Conservation (phyloP, 2,797 vertebrate species). For the Heliangelus exortis region DNA sequence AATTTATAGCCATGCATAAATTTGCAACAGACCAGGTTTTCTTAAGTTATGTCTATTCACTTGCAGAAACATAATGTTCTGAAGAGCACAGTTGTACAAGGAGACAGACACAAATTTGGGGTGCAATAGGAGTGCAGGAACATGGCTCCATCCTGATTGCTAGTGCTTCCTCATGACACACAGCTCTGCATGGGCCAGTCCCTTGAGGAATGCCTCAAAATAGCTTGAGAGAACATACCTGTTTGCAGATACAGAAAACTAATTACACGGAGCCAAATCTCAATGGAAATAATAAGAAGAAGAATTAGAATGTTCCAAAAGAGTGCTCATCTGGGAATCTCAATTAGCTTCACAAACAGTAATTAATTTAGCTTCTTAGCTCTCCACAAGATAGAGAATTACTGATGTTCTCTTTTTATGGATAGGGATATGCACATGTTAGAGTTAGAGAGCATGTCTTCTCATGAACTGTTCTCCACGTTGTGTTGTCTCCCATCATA, state of each 20-base stretch:
- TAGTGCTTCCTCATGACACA: background rate
- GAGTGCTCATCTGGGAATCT: constrained; percentile 48
- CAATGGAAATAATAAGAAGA: constrained; percentile 38
- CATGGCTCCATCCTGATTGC: background rate
- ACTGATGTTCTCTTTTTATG: constrained; percentile 26
- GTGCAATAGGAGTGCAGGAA: background rate
- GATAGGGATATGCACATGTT: background rate
- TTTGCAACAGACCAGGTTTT: background rate
- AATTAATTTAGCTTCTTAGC: constrained; percentile 62
- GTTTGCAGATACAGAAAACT: constrained; percentile 24
- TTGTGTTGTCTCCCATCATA: background rate
- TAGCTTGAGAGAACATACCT: constrained; percentile 3
- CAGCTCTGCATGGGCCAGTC: background rate
- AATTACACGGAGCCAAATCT: constrained; percentile 38
- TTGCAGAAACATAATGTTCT: background rate
- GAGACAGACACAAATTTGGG: background rate
- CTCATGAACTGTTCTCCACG: background rate
- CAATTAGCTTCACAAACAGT: constrained; percentile 50
- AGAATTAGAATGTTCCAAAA: constrained; percentile 43
- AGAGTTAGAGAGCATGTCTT: background rate
- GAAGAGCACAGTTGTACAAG: background rate
- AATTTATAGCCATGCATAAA: background rate
- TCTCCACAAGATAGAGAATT: constrained; percentile 23
- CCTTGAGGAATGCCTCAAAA: background rate
- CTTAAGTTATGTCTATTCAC: background rate